A percentile compares a stretch with the other conserved stretches of the same genome.
Evolutionary conservation across 2,888 invertebrate genomes (phyloP).

Genomic region (Eilema depressum): DNA sequence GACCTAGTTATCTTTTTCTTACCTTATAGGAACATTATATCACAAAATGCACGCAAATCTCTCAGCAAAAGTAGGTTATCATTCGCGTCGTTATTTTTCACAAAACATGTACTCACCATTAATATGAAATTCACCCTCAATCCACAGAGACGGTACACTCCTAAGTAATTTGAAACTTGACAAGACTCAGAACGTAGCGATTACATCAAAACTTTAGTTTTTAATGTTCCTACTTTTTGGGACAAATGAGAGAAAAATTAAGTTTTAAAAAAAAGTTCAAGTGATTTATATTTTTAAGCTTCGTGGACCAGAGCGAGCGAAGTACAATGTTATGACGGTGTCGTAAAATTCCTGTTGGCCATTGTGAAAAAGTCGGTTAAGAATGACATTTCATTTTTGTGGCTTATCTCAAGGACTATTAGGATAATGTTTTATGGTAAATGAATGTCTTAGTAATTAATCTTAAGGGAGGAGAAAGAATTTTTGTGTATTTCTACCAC

Average conservation of each 20-base stretch:
- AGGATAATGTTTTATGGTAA: neutral
- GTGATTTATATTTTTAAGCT: conserved; percentile 45
- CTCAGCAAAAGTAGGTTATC: neutral
- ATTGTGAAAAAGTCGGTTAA: neutral
- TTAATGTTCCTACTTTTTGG: conserved; percentile 30
- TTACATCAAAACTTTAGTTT: conserved; percentile 40
- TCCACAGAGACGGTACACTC: neutral
- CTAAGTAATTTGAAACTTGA: conserved; percentile 16
- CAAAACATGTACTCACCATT: neutral
- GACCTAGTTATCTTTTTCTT: too few relatives aligned
- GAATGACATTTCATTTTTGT: neutral
- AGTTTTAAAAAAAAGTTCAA: conserved; percentile 33
- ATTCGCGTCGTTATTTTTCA: neutral
- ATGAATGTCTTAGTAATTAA: neutral
- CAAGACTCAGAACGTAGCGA: conserved; percentile 30
- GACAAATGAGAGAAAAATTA: conserved; percentile 49
- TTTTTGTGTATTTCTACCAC: neutral
- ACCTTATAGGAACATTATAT: too few relatives aligned
- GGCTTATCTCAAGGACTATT: neutral
- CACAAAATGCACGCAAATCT: too few relatives aligned
- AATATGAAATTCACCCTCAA: neutral
- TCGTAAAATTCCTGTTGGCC: neutral
- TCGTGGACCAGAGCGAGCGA: conserved; percentile 20
- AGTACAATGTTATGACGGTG: conserved; percentile 28
- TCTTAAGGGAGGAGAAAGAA: neutral